Conservation (phyloP, 2,113 vertebrate species). For the Hippocampus barbouri region DNA sequence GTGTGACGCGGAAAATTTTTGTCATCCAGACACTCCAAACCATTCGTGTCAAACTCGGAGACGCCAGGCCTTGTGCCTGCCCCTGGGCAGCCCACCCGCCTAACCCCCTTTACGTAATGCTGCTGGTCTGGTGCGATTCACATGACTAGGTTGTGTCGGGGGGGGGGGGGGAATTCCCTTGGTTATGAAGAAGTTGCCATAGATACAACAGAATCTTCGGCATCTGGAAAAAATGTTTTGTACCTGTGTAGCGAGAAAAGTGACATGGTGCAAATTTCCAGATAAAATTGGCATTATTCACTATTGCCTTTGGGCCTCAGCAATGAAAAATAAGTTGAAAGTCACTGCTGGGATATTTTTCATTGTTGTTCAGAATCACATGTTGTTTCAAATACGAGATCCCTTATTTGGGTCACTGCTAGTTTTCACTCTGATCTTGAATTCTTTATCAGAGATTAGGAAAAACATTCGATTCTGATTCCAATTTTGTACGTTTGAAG, state of each 20-base stretch:
- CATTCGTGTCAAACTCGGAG: constrained; percentile 33
- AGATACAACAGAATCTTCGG: constrained; percentile 34
- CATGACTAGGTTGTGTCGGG: constrained; percentile 63
- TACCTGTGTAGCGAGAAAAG: background rate
- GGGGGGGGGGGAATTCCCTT: constrained; percentile 17
- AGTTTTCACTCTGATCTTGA: background rate
- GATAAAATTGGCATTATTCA: background rate
- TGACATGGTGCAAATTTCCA: background rate
- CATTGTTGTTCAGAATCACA: background rate
- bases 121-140: constrained; percentile 70
- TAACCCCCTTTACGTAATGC: constrained; percentile 66
- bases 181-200: constrained; percentile 44
- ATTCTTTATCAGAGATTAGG: background rate
- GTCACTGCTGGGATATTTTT: background rate
- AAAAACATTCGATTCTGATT: background rate
- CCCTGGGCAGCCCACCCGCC: constrained; percentile 34
- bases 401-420: background rate
- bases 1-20: constrained; percentile 42
- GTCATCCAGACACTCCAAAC: constrained; percentile 45
- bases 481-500: background rate
- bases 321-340: background rate
- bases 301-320: background rate
- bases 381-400: background rate
- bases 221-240: constrained; percentile 1
- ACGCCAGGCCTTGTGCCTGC: constrained; percentile 33